Evolutionary conservation across 2,113 vertebrate species (phyloP).

Genomic region (Lamprotornis superbus): DNA sequence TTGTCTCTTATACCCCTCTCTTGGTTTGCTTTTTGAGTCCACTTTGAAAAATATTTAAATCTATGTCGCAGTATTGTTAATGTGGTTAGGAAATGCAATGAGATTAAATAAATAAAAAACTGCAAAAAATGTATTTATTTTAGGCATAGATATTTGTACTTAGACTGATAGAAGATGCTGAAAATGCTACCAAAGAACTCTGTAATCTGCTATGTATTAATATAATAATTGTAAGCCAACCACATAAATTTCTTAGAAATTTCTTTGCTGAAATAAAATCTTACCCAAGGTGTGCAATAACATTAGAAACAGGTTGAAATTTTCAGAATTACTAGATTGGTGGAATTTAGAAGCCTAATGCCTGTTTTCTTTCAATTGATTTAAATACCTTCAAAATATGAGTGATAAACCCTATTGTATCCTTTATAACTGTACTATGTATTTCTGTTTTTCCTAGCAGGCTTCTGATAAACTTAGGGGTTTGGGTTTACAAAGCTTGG

Average conservation of each 20-base stretch:
- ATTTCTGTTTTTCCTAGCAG: neutral
- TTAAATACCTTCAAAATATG: neutral
- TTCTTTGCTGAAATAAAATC: neutral
- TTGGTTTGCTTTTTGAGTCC: neutral
- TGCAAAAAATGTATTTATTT: neutral
- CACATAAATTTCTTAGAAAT: neutral
- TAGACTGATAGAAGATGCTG: neutral
- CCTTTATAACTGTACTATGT: neutral
- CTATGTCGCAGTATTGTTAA: neutral
- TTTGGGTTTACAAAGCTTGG: neutral
- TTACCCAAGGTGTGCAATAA: neutral
- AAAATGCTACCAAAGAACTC: neutral
- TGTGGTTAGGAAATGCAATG: neutral
- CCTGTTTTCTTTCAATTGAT: neutral
- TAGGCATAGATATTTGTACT: neutral
- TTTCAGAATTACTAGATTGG: neutral
- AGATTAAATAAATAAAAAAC: neutral
- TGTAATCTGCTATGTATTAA: neutral
- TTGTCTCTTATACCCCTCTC: neutral
- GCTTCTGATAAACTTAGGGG: neutral
- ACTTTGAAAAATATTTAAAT: neutral
- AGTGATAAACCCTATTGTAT: neutral
- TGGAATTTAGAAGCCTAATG: neutral
- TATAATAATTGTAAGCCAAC: neutral
- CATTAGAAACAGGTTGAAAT: too few species aligned